These are phyloP conservation scores for Argyrosomus japonicus DNA, from an alignment of 2,113 vertebrate species.

Conservation along the genomic window DNA sequence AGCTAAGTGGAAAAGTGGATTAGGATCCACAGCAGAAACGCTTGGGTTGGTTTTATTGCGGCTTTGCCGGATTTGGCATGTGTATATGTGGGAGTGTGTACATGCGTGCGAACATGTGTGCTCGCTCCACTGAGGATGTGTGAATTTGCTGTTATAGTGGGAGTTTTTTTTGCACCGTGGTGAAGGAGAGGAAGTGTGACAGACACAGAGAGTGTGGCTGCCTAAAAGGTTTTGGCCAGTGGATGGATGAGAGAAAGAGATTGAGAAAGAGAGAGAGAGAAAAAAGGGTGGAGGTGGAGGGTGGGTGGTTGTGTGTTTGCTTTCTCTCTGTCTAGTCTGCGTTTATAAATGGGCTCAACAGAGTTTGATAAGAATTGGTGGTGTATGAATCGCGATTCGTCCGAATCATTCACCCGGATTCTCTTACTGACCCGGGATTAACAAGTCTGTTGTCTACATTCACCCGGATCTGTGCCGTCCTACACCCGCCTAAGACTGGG, in stretches of 20 bases:
- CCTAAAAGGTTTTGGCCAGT: slow-evolving; percentile 44
- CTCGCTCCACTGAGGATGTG: slow-evolving; percentile 54
- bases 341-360: slow-evolving; percentile 51
- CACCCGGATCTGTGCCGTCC: too few relatives aligned
- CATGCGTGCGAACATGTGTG: slow-evolving; percentile 63
- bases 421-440: too few relatives aligned
- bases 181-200: slow-evolving; percentile 49
- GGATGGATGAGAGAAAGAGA: background rate
- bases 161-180: slow-evolving; percentile 6
- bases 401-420: too few relatives aligned
- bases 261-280: background rate
- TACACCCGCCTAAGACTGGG: too few relatives aligned
- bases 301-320: slow-evolving; percentile 39
- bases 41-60: slow-evolving; percentile 71
- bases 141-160: slow-evolving; percentile 59
- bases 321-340: slow-evolving; percentile 24
- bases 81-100: slow-evolving; percentile 35
- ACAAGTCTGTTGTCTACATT: too few relatives aligned
- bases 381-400: too few relatives aligned
- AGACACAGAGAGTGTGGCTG: slow-evolving; percentile 29
- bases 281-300: background rate
- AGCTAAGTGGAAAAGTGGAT: slow-evolving; percentile 80
- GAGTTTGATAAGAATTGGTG: slow-evolving; percentile 18
- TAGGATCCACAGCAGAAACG: slow-evolving; percentile 75
- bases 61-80: slow-evolving; percentile 53